Evolutionary conservation across 92 coral and sea anemone genomes (phyloP), one percentile per base, ranked within the genome.

Genomic region (Plumapathes pennacea): DNA sequence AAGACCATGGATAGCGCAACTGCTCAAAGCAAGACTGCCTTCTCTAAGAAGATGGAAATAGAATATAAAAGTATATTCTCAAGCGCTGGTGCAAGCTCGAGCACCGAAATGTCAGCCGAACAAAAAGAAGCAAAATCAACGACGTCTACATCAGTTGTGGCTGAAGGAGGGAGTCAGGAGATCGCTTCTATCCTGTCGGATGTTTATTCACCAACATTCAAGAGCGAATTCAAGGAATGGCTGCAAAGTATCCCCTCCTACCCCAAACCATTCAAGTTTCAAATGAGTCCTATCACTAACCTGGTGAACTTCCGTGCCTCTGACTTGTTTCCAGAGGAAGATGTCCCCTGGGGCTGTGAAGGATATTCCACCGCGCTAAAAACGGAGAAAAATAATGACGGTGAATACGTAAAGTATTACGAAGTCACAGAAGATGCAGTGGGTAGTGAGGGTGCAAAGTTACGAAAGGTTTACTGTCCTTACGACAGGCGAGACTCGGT

Each of bases 311-410:
- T 69, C 57, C 62, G 78, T 5, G 71, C 77, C 8, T 45, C 25
- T 17, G 78, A 69, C 4, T 28, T 69, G 52, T 69, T 77, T 38
- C 78, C 38, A 57, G 77, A 76, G 4, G 83, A 67, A 31, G 32
- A 48, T 4, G 52, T 67, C 19, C 11, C 46, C 12, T 76, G 83
- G 83, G 83, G 83, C 1, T 76, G 83, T 38, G 83, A 76, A 41
- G 67, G 39, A 19, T 31, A 76, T 43, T 38, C 28, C 14, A 32
- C 48, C 4, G 24, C 27, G 6, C 57, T 76, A 4, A 32, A 32
- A 22, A 57, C 51, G 0, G 77, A 76, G 32, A 47, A 57, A 15
- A 42, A 42, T 14, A 57, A 38, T 5, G 64, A 25, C 2, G 64
- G 36, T 0, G 27, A 57, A 25, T 38, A 31, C 22, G 1, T 57